Evolutionary conservation across 1,140 invertebrate species (phyloP).

Genomic region (Doryteuthis pealeii): DNA sequence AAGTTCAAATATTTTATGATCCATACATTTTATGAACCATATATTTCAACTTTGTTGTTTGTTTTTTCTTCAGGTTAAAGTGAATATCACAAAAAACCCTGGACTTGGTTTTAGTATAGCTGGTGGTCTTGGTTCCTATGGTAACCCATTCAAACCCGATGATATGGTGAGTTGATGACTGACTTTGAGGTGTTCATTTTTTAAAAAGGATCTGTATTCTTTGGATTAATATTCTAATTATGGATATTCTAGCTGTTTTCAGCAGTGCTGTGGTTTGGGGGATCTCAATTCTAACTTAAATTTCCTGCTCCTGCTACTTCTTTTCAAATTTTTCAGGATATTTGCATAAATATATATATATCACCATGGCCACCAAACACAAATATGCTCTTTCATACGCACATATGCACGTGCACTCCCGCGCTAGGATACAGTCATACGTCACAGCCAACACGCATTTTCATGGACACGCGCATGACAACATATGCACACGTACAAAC

Average conservation of each 20-base stretch:
- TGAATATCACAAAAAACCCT: slow-evolving; percentile 53
- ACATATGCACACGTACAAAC: too few species aligned
- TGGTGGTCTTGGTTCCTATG: slow-evolving; percentile 51
- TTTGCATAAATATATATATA: too few species aligned
- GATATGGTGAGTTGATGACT: slow-evolving; percentile 46
- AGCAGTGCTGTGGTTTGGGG: too few species aligned
- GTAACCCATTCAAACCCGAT: slow-evolving; percentile 52
- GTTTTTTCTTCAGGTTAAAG: slow-evolving; percentile 45
- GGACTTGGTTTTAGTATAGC: slow-evolving; percentile 58
- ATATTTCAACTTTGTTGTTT: not conserved
- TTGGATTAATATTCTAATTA: not conserved
- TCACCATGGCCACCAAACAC: too few species aligned
- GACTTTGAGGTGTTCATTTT: too few species aligned
- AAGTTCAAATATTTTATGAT: too few species aligned
- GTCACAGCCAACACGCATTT: too few species aligned
- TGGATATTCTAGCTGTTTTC: not conserved
- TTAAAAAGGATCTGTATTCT: not conserved
- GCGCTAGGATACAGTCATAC: too few species aligned
- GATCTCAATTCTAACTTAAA: not conserved
- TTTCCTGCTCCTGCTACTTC: not conserved
- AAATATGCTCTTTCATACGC: too few species aligned
- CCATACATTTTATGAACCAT: not conserved
- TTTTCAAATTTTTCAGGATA: too few species aligned
- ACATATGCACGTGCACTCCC: too few species aligned
- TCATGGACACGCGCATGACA: too few species aligned